A percentile compares a stretch with the other conserved stretches of the same genome.
Evolutionary conservation across 2,113 vertebrate species (phyloP).

Genomic region (Thymallus thymallus): DNA sequence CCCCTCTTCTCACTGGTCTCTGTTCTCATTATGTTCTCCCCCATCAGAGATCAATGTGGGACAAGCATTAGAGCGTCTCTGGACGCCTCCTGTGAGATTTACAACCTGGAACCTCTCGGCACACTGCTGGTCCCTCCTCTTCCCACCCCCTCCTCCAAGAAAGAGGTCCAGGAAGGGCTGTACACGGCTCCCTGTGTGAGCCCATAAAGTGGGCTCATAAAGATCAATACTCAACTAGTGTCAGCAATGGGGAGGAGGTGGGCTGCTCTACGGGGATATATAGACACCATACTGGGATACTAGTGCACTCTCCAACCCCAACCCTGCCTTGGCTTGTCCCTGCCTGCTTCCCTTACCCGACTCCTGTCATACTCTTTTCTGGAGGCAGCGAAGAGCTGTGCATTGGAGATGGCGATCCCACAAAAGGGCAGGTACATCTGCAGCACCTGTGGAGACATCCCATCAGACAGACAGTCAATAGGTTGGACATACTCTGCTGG

Average conservation of each 20-base stretch:
- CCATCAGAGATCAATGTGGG: slow-evolving; percentile 63
- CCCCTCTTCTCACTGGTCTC: slow-evolving; percentile 45
- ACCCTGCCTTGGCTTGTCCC: slow-evolving; percentile 50
- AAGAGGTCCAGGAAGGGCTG: slow-evolving; percentile 48
- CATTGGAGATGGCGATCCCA: slow-evolving; percentile 96
- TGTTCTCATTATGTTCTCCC: slow-evolving; percentile 55
- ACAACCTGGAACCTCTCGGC: slow-evolving; percentile 35
- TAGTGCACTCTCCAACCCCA: background rate
- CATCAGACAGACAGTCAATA: slow-evolving; percentile 22
- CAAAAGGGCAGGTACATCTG: slow-evolving; percentile 99
- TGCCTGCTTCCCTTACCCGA: slow-evolving; percentile 88
- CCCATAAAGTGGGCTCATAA: slow-evolving; percentile 45
- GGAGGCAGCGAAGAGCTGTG: slow-evolving; percentile 95
- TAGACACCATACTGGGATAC: background rate
- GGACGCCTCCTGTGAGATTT: slow-evolving; percentile 55
- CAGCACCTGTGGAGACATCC: slow-evolving; percentile 83
- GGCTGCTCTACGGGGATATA: slow-evolving; percentile 34
- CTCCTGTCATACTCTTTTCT: slow-evolving; percentile 98
- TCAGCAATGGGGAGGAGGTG: slow-evolving; percentile 55
- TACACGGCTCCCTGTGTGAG: slow-evolving; percentile 45
- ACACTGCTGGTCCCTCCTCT: background rate
- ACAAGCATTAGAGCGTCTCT: slow-evolving; percentile 61
- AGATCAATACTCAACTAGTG: slow-evolving; percentile 59
- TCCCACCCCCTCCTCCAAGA: slow-evolving; percentile 26
- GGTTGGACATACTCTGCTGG: background rate